Evolutionary conservation across 2,797 vertebrate species (phyloP), one percentile per base, ranked within the genome.

Genomic region (Sus cebifrons): DNA sequence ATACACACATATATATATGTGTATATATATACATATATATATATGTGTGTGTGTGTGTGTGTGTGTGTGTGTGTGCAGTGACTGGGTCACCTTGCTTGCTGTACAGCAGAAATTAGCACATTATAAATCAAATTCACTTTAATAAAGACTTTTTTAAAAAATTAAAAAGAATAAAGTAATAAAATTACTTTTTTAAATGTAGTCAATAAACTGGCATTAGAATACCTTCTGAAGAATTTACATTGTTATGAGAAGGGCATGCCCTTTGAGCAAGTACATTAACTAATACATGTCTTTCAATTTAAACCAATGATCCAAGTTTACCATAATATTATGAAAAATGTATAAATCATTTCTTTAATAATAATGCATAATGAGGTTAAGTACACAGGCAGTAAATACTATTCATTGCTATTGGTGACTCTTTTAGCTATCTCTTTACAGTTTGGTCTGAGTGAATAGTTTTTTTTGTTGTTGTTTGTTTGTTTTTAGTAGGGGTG

Each of bases 271-370:
- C 40, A 96, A 88, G 54, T 54, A 3, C 27, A 27, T 94, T 77
- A 54, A 60, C 44, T 49, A 7, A 49, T 10, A 49, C 44, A 49
- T 10, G 9, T 49, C 44, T 49, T 49, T 49, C 9, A 27, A 91
- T 77, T 88, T 89, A 93, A 96, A 36, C 18, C 86, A 93, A 36
- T 75, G n/a, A 79, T 87, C 49, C 83, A 95, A 86, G n/a, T 87
- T 94, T 94, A 36, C 81, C 23, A 62, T 92, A 68, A 20, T 27
- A 58, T 84, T 84, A 77, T 91, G 56, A 92, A 90, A 93, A 93
- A 64, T 60, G n/a, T 20, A 75, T 32, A 92, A 84, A 52, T 81
- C 9, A 62, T 56, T 73, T 18, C 77, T 65, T 77, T 17, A 71
- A 27, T 84, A 89, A 56, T 79, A 64, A 71, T 60, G 16, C 25